Percentiles rank a stretch among this genome's conserved stretches.
Evolutionary conservation across 2,797 vertebrate genomes (phyloP).

Genomic region (Hypotaenidia philippensis): DNA sequence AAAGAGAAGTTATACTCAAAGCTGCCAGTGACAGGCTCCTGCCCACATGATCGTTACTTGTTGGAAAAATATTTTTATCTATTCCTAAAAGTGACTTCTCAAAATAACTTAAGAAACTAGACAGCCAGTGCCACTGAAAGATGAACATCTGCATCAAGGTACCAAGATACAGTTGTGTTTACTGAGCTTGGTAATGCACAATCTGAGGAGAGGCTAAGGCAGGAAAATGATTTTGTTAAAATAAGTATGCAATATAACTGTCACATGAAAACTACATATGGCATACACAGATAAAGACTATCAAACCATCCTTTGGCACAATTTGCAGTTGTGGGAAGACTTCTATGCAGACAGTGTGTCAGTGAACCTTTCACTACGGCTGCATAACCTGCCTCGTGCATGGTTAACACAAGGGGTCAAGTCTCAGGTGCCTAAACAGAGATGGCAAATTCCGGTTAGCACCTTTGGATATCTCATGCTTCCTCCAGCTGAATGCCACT

Average conservation of each 20-base stretch:
- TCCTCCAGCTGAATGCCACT: not conserved
- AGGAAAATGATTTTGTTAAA: not conserved
- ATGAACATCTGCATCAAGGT: not conserved
- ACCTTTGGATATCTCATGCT: not conserved
- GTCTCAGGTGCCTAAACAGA: not conserved
- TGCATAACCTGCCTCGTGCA: not conserved
- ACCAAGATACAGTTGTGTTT: rapidly evolving
- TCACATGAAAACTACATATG: not conserved
- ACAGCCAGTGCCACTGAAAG: not conserved
- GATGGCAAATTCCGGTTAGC: not conserved
- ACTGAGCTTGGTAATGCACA: not conserved
- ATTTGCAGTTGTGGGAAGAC: not conserved
- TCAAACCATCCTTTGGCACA: not conserved
- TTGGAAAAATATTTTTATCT: not conserved
- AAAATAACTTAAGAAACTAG: not conserved
- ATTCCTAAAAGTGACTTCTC: not conserved
- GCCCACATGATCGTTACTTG: not conserved
- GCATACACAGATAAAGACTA: not conserved
- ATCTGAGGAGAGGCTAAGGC: not conserved
- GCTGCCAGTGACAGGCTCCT: not conserved
- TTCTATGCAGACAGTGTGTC: not conserved
- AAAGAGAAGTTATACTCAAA: not conserved
- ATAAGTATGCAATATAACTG: not conserved
- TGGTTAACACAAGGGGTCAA: rapidly evolving
- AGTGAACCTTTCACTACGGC: not conserved